Base-by-base conservation (phyloP, 1,140 invertebrate species). In the Pseudomyrmex sp. region DNA sequence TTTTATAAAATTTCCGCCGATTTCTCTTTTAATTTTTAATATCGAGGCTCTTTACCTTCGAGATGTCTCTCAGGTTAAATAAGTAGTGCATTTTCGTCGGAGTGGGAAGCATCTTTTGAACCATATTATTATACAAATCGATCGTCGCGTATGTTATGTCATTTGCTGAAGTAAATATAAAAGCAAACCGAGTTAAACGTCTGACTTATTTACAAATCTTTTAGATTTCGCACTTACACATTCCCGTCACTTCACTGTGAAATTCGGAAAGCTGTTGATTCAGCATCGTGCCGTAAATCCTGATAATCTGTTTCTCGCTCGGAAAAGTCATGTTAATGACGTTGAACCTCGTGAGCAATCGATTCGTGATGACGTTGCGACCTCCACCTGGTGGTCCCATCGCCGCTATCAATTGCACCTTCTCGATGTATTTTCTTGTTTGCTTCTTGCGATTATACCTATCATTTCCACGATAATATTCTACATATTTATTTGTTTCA, bases 81-180 rank as follows among this genome's bases (percentile, higher is more conserved):
- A 98, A 93, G 88, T 98, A 98, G 92, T 98, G 98, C 89, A 98
- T 98, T 92, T 98, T 98, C 52, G 96, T 96, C 0, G 98, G 98
- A 2, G 97, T 98, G 1, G 98, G 98, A 61, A 98, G 91, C 95
- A 98, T 96, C 90, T 96, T 97, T 2, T 91, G 91, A 2, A 96
- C 94, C 0, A 98, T 96, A 75, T 95, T 95, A 89, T 96, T 95
- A 90, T 98, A 98, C 84, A 98, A 93, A 84, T 97, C 96, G 82
- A 98, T 96, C 0, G 97, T 97, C 2, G 97, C 96, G 70, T 94
- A 89, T 8, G 96, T 96, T 76, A 97, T 94, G 4, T 95, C 93
- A 62, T 95, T 94, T 1, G 95, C 95, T 85, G 94, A 61, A 15
- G 12, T 0, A 10, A 48, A 46, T 50, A 8, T 44, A 15, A 48